phyloP scores from a whole-genome alignment of 2,888 invertebrate species.

The Julus scanicus region DNA sequence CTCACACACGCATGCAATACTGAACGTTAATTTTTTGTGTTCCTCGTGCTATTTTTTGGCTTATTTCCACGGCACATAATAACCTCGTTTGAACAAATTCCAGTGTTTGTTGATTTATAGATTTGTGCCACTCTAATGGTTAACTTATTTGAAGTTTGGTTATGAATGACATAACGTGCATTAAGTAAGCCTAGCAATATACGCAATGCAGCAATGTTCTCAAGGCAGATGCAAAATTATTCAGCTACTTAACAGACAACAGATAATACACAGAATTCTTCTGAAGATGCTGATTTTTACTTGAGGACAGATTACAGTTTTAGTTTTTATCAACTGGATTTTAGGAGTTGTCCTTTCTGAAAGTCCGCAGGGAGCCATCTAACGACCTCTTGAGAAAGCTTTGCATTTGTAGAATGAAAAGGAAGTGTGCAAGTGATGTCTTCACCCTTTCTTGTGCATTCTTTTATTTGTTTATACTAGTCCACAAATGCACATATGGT shows the following conservation, averaged over 20 bases:
- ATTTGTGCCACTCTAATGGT: background rate
- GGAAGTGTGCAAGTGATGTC: too few species aligned
- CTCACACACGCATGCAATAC: background rate
- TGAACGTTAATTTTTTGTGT: background rate
- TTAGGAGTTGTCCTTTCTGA: too few species aligned
- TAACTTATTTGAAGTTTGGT: background rate
- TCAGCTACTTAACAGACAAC: background rate
- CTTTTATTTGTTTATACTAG: too few species aligned
- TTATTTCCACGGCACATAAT: conserved; percentile 17
- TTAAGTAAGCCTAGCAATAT: background rate
- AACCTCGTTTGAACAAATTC: background rate
- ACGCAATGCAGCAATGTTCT: conserved; percentile 2
- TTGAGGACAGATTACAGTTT: too few species aligned
- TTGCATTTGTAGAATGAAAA: too few species aligned
- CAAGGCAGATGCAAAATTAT: conserved; percentile 13
- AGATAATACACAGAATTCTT: background rate
- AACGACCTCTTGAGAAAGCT: too few species aligned
- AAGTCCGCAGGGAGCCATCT: too few species aligned
- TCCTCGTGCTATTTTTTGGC: conserved; percentile 22
- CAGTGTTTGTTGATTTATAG: conserved; percentile 2
- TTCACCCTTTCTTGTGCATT: too few species aligned
- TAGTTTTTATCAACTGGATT: too few species aligned
- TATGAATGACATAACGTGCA: background rate
- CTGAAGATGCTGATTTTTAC: conserved; percentile 1
- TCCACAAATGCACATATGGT: too few species aligned